Percentiles rank a stretch among this genome's conserved stretches.
These are phyloP conservation scores for Triplophysa siluroides DNA, from an alignment of 2,113 vertebrate genomes.

Conservation along the genomic window DNA sequence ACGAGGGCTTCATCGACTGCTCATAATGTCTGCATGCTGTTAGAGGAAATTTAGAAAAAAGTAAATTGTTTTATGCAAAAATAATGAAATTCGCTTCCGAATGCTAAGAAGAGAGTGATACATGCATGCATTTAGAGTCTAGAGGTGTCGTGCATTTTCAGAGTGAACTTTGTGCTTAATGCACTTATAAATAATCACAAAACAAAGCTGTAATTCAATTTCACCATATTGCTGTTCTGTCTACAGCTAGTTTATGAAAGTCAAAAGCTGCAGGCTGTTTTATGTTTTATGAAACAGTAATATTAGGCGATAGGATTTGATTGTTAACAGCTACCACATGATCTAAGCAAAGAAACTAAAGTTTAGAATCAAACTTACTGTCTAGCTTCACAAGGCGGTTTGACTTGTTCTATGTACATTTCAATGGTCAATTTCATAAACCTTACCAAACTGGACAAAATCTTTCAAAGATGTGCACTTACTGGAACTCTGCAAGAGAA, in stretches of 20 bases:
- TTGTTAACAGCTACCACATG: background rate
- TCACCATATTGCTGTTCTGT: background rate
- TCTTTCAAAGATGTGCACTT: constrained; percentile 30
- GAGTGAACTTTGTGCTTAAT: background rate
- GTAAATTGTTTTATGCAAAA: constrained; percentile 35
- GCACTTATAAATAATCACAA: background rate
- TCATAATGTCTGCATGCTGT: constrained; percentile 40
- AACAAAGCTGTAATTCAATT: background rate
- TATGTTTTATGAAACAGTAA: background rate
- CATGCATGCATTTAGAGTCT: constrained; percentile 1
- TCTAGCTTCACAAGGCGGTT: background rate
- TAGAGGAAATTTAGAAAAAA: constrained; percentile 19
- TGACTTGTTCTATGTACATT: constrained; percentile 14
- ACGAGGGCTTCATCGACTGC: constrained; percentile 65
- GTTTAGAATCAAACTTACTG: background rate
- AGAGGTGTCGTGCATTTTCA: background rate
- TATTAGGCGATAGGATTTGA: background rate
- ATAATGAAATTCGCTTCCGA: constrained; percentile 16
- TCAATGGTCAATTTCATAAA: constrained; percentile 25
- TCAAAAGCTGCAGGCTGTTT: background rate
- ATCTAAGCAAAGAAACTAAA: background rate
- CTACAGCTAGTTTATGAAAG: background rate
- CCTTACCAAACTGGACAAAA: constrained; percentile 24
- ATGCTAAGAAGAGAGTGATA: constrained; percentile 17
- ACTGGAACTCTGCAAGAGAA: constrained; percentile 14